phyloP scores from a whole-genome alignment of 2,888 invertebrate species.

The Acrocyrtus sp. region DNA sequence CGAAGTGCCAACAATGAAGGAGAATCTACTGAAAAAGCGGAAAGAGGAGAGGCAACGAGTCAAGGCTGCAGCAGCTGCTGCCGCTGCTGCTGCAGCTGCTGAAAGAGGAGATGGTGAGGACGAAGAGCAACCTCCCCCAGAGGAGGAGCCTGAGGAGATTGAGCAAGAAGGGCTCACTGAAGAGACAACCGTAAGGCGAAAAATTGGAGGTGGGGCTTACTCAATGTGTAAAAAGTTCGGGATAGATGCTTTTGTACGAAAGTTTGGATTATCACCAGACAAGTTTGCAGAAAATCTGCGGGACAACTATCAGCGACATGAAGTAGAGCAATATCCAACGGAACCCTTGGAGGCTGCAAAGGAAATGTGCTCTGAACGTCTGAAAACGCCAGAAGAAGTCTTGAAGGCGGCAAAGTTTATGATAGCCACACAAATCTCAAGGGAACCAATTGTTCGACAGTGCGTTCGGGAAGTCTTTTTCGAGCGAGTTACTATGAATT shows the following conservation, averaged over 20 bases:
- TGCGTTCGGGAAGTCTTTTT: slow-evolving; percentile 87
- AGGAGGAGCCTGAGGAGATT: slow-evolving; percentile 69
- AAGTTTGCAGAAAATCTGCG: slow-evolving; percentile 96
- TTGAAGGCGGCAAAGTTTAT: slow-evolving; percentile 92
- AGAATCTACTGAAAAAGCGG: slow-evolving; percentile 75
- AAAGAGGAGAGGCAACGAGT: slow-evolving; percentile 69
- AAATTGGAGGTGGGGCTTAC: slow-evolving; percentile 82
- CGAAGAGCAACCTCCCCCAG: slow-evolving; percentile 69
- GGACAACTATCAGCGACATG: slow-evolving; percentile 94
- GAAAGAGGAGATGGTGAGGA: slow-evolving; percentile 68
- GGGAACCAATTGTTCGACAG: slow-evolving; percentile 89
- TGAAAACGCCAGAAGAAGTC: slow-evolving; percentile 81
- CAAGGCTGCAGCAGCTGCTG: slow-evolving; percentile 63
- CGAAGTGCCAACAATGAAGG: slow-evolving; percentile 86
- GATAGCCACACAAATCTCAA: slow-evolving; percentile 92
- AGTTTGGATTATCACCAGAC: slow-evolving; percentile 92
- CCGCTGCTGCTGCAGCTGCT: slow-evolving; percentile 62
- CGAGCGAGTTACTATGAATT: slow-evolving; percentile 85
- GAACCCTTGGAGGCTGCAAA: slow-evolving; percentile 85
- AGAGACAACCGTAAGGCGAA: slow-evolving; percentile 61
- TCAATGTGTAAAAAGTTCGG: slow-evolving; percentile 87
- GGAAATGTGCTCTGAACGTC: slow-evolving; percentile 74
- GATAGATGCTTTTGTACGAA: slow-evolving; percentile 84
- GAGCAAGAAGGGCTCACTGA: slow-evolving; percentile 67
- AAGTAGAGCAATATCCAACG: slow-evolving; percentile 91